Evolutionary conservation across 2,888 invertebrate species (phyloP).

Genomic region (Pseudococcus longispinus): DNA sequence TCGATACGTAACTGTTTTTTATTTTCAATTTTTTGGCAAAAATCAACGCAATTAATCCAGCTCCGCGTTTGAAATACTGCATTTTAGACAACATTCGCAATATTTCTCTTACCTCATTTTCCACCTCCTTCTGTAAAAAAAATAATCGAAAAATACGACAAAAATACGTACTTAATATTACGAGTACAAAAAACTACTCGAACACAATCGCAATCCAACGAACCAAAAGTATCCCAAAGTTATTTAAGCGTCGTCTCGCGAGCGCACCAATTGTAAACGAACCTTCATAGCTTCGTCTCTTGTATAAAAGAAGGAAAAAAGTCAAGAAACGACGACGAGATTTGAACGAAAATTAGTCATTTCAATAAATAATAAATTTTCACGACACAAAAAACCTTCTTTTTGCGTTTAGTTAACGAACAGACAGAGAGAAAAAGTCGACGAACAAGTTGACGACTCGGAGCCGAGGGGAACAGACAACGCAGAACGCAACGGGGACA

Average conservation of each 20-base stretch:
- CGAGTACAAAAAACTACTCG: not conserved
- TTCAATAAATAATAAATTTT: slow-evolving; percentile 19
- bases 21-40: no score
- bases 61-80: no score
- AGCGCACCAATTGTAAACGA: not conserved
- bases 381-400: not conserved
- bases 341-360: slow-evolving; percentile 17
- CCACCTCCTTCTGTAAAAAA: no score
- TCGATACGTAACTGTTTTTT: no score
- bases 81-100: no score
- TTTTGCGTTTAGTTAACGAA: slow-evolving; percentile 15
- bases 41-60: no score
- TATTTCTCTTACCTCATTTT: no score
- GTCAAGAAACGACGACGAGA: not conserved
- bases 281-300: not conserved
- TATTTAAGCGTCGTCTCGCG: not conserved
- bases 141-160: no score
- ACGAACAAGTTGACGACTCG: not conserved
- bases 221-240: not conserved
- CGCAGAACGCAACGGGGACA: not conserved
- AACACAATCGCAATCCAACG: not conserved
- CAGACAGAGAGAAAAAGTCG: not conserved
- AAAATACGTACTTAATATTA: no score
- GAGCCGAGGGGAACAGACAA: not conserved
- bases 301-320: not conserved